A percentile compares a stretch with the other conserved stretches of the same genome.
These are phyloP conservation scores for Drosophila kurseongensis DNA, from an alignment of 1,140 invertebrate species.

Conservation along the genomic window DNA sequence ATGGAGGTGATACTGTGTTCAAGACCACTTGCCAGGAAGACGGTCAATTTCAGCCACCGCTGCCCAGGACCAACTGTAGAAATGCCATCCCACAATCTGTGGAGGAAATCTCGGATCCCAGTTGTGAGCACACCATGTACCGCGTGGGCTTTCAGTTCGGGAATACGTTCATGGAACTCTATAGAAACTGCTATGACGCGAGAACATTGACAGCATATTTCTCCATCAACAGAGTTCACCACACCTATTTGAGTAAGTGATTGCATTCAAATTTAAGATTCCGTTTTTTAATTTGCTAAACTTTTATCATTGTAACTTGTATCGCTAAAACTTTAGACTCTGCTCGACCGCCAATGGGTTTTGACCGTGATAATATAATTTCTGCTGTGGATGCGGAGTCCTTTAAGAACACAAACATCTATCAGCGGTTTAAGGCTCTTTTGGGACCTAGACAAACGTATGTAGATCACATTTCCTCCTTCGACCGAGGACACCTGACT, in stretches of 20 bases:
- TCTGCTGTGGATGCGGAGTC: background rate
- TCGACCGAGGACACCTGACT: constrained; percentile 11
- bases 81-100: too few relatives aligned
- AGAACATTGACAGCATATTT: background rate
- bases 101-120: too few relatives aligned
- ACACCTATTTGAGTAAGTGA: background rate
- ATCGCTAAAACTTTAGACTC: background rate
- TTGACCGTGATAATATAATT: constrained; percentile 5
- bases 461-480: background rate
- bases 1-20: background rate
- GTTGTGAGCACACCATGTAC: too few relatives aligned
- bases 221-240: background rate
- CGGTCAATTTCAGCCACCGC: background rate
- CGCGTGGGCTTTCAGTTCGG: too few relatives aligned
- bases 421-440: background rate
- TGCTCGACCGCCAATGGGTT: background rate
- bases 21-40: background rate
- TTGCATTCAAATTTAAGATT: too few relatives aligned
- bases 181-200: background rate
- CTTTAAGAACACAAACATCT: constrained; percentile 2
- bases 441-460: background rate
- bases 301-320: background rate
- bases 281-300: background rate
- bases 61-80: constrained; percentile 1
- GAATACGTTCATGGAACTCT: background rate